These are phyloP conservation scores for Cistogaster globosa DNA, from an alignment of 2,888 invertebrate genomes.

Conservation along the genomic window DNA sequence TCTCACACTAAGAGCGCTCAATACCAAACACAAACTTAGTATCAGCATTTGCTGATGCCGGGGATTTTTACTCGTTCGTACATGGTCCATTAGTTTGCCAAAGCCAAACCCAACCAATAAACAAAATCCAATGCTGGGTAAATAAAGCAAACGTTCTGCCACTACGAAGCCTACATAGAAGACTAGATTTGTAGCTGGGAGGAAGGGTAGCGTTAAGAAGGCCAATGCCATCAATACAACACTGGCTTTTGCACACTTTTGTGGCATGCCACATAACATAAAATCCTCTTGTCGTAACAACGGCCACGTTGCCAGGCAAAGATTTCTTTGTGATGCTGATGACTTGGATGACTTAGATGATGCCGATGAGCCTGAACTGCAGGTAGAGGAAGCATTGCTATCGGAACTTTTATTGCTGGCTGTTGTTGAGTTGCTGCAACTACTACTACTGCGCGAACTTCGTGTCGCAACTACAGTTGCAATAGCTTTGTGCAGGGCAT, in stretches of 20 bases:
- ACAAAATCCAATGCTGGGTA: conserved; percentile 98
- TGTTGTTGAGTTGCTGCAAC: conserved; percentile 82
- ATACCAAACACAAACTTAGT: conserved; percentile 84
- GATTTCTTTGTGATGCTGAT: conserved; percentile 53
- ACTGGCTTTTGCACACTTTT: conserved; percentile 74
- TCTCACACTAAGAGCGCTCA: conserved; percentile 88
- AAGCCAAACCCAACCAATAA: conserved; percentile 91
- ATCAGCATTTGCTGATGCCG: conserved; percentile 77
- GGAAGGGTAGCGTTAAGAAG: conserved; percentile 94
- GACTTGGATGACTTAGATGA: conserved; percentile 64
- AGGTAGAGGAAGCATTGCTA: conserved; percentile 78
- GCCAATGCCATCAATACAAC: conserved; percentile 86
- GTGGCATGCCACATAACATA: conserved; percentile 59
- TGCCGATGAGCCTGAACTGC: conserved; percentile 76
- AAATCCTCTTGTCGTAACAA: conserved; percentile 47
- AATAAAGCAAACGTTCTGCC: conserved; percentile 97
- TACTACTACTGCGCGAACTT: conserved; percentile 81
- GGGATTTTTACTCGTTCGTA: conserved; percentile 81
- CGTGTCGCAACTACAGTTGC: conserved; percentile 75
- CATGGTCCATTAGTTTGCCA: conserved; percentile 82
- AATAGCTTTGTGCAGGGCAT: conserved; percentile 76
- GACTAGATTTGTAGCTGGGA: conserved; percentile 97
- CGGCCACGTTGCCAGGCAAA: conserved; percentile 49
- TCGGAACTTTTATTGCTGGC: conserved; percentile 83
- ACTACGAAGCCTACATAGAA: conserved; percentile 99